phyloP scores from a whole-genome alignment of 1,140 invertebrate genomes.

The Drusus annulatus region DNA sequence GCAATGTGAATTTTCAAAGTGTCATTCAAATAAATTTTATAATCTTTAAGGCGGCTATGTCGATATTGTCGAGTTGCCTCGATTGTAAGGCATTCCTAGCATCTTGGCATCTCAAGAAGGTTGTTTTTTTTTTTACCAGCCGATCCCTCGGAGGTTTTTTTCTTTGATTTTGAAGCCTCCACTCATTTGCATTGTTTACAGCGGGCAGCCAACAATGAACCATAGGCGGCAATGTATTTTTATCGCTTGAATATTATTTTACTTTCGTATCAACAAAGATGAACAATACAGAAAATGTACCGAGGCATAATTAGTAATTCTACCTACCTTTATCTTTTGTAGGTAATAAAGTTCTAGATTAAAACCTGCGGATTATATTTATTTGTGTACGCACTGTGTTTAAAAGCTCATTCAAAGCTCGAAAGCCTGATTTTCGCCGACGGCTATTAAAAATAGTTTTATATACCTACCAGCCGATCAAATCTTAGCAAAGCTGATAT shows the following conservation, averaged over 20 bases:
- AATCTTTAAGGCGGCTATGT: background rate
- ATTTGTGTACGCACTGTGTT: no score
- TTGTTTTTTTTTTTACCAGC: background rate
- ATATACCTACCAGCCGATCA: no score
- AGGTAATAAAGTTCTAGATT: no score
- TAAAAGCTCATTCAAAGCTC: no score
- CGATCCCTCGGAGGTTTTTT: conserved; percentile 5
- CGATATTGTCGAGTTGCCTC: background rate
- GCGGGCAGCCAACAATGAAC: conserved; percentile 7
- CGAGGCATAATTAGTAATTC: no score
- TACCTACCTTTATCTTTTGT: no score
- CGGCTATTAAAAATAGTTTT: no score
- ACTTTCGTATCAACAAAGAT: no score
- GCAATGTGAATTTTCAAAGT: background rate
- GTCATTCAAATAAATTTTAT: background rate
- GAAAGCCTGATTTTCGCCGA: no score
- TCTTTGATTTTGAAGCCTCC: conserved; percentile 9
- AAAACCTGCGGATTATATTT: no score
- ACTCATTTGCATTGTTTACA: conserved; percentile 38
- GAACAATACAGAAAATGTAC: no score
- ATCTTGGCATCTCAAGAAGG: conserved; percentile 14
- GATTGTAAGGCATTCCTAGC: conserved; percentile 7
- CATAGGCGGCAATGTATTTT: conserved; percentile 16
- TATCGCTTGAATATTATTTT: background rate
- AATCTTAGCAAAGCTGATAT: no score